Base-by-base conservation (phyloP, 2,797 vertebrate species). In the Melanotaenia nigrans region DNA sequence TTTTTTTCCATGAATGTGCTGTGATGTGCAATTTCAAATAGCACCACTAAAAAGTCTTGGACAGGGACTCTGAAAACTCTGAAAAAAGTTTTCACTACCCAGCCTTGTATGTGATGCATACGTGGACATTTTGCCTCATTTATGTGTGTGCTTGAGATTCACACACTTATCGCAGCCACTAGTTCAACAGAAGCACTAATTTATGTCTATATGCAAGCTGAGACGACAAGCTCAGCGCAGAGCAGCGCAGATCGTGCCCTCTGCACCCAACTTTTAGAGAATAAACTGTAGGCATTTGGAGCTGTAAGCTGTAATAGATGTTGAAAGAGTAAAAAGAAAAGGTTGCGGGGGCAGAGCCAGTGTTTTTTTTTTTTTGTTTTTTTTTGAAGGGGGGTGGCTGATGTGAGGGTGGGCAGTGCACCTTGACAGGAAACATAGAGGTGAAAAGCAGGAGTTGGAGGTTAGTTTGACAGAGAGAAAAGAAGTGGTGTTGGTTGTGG, bases 381-480 rank as follows among this genome's bases (percentile, higher is more conserved):
- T 36, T 36, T 36, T 36, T 9, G 35, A 11, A 8, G 35, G 54
- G 45, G 36, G 38, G 64, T 62, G 2, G 30, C 3, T 40, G 38
- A 2, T 12, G 5, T 25, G 59, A 71, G 9, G 77, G 76, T 35
- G 81, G 86, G 86, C 82, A 83, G 68, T 63, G 80, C 92, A 93
- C 89, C 90, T 92, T 91, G 90, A 93, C 92, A 92, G 93, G 92
- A 94, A 93, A 86, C 86, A 86, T 65, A 89, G 87, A 93, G 90
- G 91, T 92, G 78, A 91, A 71, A 85, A 86, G 89, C 84, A 87
- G 73, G 79, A 89, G 86, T 81, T 85, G 79, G 83, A 91, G 89
- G 90, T 92, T 93, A 90, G 85, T 86, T 89, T 92, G 87, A 87
- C 87, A 88, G 68, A 87, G 65, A 81, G 76, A 87, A 82, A 85